Evolutionary conservation across 2,797 vertebrate species (phyloP).

Genomic region (Sphenodon punctatus): DNA sequence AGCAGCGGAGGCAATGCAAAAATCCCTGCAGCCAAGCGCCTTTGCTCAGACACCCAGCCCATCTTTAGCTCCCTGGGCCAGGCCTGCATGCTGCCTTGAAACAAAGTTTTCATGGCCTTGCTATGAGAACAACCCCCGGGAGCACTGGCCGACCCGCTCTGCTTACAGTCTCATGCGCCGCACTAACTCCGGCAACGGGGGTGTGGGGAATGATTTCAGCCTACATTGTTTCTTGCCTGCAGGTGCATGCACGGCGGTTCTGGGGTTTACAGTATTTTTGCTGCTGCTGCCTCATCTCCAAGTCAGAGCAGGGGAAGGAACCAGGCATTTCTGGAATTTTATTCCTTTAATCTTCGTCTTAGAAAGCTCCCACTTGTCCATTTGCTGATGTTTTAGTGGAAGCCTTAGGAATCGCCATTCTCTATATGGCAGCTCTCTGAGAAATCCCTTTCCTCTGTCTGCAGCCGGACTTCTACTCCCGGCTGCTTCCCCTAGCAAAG

Average conservation of each 20-base stretch:
- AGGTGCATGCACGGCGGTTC: background rate
- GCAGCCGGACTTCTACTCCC: no score
- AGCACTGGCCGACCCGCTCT: background rate
- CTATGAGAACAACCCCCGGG: background rate
- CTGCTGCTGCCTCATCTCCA: background rate
- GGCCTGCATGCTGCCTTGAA: background rate
- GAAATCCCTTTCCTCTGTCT: no score
- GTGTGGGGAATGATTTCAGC: background rate
- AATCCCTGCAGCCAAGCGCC: no score
- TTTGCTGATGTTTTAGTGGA: no score
- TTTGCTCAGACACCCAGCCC: background rate
- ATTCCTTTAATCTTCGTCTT: accelerated
- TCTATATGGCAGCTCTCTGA: no score
- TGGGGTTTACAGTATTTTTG: background rate
- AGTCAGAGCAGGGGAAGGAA: background rate
- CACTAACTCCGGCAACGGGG: background rate
- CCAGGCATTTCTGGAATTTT: background rate
- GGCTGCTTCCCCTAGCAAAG: background rate
- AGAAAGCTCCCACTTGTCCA: background rate
- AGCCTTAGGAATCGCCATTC: no score
- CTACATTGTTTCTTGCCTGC: background rate
- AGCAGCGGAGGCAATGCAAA: background rate
- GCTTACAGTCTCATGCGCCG: no score
- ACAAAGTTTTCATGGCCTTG: background rate
- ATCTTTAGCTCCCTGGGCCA: background rate